phyloP scores from a whole-genome alignment of 2,797 vertebrate genomes.

The Denticeps clupeoides region DNA sequence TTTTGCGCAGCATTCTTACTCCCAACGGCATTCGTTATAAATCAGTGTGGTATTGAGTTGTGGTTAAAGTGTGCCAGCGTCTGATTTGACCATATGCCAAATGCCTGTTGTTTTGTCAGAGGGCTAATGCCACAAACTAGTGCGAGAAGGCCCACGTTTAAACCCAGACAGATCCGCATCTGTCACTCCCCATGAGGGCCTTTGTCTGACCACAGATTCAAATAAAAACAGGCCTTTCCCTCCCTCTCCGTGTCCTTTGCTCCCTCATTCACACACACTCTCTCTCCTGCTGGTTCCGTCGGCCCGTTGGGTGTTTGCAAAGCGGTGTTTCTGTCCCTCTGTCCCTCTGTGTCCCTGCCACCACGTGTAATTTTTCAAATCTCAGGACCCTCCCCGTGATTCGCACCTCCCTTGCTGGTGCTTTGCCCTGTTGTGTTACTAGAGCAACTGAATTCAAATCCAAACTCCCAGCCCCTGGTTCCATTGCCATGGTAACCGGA shows the following conservation, averaged over 20 bases:
- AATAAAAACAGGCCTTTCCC: constrained; percentile 11
- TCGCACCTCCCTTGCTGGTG: constrained; percentile 29
- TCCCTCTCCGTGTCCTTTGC: not conserved
- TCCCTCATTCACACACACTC: not conserved
- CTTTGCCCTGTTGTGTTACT: constrained; percentile 40
- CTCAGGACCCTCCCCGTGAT: constrained; percentile 18
- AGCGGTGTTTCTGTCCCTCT: not conserved
- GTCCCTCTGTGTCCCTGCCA: not conserved
- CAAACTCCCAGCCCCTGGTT: constrained; percentile 49
- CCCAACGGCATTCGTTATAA: too few relatives aligned
- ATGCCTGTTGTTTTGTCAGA: too few relatives aligned
- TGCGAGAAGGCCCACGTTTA: not conserved
- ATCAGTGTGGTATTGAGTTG: too few relatives aligned
- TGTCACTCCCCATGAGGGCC: not conserved
- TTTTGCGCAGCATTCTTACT: too few relatives aligned
- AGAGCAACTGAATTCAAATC: constrained; percentile 66
- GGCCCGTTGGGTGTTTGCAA: not conserved
- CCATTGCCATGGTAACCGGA: constrained; percentile 61
- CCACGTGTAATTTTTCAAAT: constrained; percentile 52
- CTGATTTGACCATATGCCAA: too few relatives aligned
- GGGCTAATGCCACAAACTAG: not conserved
- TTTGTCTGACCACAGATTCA: constrained; percentile 16
- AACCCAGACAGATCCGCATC: not conserved
- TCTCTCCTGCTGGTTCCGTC: not conserved
- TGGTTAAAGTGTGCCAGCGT: too few relatives aligned